These are phyloP conservation scores for Stylophora pistillata DNA, from an alignment of 64 coral and sea anemone genomes.

Conservation along the genomic window DNA sequence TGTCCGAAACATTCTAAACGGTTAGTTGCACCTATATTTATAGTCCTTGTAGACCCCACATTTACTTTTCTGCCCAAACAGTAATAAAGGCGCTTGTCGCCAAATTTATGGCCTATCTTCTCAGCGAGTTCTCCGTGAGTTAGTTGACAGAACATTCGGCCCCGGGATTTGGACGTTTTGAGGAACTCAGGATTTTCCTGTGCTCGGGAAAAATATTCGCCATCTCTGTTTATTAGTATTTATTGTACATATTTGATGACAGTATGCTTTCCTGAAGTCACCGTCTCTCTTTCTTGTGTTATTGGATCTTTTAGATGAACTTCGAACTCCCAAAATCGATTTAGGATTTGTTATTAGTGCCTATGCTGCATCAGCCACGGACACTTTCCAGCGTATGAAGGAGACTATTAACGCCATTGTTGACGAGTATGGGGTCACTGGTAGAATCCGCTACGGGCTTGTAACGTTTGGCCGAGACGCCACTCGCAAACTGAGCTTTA, in stretches of 20 bases:
- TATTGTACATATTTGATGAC: background rate
- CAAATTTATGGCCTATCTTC: too few species aligned
- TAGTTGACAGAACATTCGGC: too few species aligned
- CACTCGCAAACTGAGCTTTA: background rate
- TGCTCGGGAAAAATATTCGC: too few species aligned
- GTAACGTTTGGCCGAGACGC: conserved; percentile 45
- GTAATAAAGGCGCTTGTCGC: too few species aligned
- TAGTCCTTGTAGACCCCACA: too few species aligned
- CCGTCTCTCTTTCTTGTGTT: background rate
- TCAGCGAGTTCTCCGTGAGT: too few species aligned
- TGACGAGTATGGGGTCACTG: conserved; percentile 48
- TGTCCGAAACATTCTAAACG: conserved; percentile 29
- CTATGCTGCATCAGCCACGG: background rate
- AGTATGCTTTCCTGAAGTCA: too few species aligned
- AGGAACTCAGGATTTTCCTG: too few species aligned
- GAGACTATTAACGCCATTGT: conserved; percentile 33
- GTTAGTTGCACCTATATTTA: background rate
- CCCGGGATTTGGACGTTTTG: too few species aligned
- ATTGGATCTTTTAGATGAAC: background rate
- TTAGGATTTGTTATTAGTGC: conserved; percentile 49
- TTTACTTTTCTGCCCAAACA: too few species aligned
- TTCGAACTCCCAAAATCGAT: conserved; percentile 32
- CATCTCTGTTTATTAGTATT: background rate
- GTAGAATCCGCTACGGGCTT: conserved; percentile 37
- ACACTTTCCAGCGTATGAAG: conserved; percentile 40